phyloP scores from a whole-genome alignment of 2,797 vertebrate genomes.

The Hypotaenidia okinawae region DNA sequence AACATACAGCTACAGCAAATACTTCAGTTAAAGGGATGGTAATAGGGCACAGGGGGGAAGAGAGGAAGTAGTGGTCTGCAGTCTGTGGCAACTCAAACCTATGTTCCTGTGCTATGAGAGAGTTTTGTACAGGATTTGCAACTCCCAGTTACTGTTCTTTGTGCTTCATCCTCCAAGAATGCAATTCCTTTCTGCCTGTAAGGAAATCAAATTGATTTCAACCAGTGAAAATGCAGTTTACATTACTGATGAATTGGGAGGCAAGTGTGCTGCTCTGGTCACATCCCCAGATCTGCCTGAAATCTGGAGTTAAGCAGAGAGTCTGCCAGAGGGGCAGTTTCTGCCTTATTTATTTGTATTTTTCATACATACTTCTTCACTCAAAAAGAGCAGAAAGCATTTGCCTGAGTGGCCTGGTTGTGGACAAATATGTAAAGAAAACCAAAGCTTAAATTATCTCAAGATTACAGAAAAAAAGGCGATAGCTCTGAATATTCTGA shows the following conservation, averaged over 20 bases:
- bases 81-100: neutral
- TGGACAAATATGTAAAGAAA: conserved; percentile 40
- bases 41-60: neutral
- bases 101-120: neutral
- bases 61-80: neutral
- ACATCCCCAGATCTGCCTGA: neutral
- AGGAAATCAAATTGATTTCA: conserved; percentile 40
- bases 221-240: neutral
- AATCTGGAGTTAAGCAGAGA: conserved; percentile 10
- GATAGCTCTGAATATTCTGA: conserved; percentile 21
- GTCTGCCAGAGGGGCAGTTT: neutral
- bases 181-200: neutral
- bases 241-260: neutral
- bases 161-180: neutral
- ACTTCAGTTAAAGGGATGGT: neutral
- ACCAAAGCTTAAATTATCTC: conserved; percentile 7
- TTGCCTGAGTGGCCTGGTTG: neutral
- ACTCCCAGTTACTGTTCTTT: neutral
- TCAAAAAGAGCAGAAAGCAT: conserved; percentile 8
- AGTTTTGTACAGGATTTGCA: neutral
- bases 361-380: neutral
- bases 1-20: neutral
- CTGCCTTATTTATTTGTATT: neutral
- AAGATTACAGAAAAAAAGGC: conserved; percentile 13
- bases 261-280: neutral